Evolutionary conservation across 2,113 vertebrate genomes (phyloP), one percentile per base, ranked within the genome.

Genomic region (Platanista minor): DNA sequence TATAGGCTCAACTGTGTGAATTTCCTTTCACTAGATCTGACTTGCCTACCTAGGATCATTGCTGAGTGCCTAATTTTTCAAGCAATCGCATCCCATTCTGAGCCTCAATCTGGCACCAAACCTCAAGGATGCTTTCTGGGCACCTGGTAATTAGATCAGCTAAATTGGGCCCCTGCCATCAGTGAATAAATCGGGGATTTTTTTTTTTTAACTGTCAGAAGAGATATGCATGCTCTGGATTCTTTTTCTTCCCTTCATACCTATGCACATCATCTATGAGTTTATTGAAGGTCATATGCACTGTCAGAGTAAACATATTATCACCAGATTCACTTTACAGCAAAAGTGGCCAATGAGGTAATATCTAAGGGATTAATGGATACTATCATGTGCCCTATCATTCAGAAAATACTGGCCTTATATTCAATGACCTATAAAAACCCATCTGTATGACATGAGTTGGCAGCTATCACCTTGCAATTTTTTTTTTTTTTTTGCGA

Each of bases 371-470:
- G 94, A 92, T 90, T 87, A 57, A 92, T 72, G 64, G 72, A 75
- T 43, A 54, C 59, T 80, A 21, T 90, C 18, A 33, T 62, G 67
- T 9, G 36, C 25, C 18, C 78, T 15, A 64, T 91, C 80, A 41
- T 83, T 90, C 80, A 95, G 90, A 85, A 96, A 91, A 95, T 61
- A 66, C 31, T 84, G 84, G 64, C n/a, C 84, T 88, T 23, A 15
- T 8, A 97, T 93, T 96, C 92, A 94, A 23, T 75, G 92, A 87
- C 52, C 49, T 61, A 96, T 81, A 81, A 95, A 87, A 92, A 43
- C 13, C 21, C 52, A 77, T 25, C 33, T 90, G 64, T 52, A 52
- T 82, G 43, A 90, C 75, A 88, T 69, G 75, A 92, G 21, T 59
- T 94, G 87, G 18, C 66, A 87, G 87, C 66, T 92, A 92, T 33